Base-by-base conservation (phyloP, 2,888 invertebrate species). In the Folsomia candida region DNA sequence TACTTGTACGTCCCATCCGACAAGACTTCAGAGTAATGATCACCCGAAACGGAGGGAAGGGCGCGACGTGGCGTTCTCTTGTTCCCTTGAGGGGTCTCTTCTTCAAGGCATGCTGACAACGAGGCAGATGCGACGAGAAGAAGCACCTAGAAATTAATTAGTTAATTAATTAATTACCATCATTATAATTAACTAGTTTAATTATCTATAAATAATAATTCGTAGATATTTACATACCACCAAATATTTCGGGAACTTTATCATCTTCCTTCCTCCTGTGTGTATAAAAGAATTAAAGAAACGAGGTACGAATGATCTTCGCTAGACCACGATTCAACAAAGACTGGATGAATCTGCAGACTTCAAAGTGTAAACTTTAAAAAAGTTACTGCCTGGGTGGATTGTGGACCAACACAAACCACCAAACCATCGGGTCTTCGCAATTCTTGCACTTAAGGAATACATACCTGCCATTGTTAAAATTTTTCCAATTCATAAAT, bases 1-100 rank as follows among this genome's bases (percentile, higher is more conserved):
- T 74, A 79, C 79, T 76, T 79, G 78, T 79, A 79, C 58, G 78
- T 77, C 51, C 79, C 79, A 67, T 79, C 79, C 0, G 77, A 51
- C 11, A 70, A 67, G 22, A 74, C 47, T 76, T 79, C 79, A n/a
- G 73, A 73, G 54, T 76, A 79, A 60, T 79, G 79, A 28, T 76
- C 74, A 59, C 74, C 69, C 2, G 79, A 79, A 37, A 79, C 79
- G 27, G 79, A 79, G 64, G 79, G 79, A 51, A 79, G 76, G 20
- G 77, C 70, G 63, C 70, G 58, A 60, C 75, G 71, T 18, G 75
- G 72, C 47, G 47, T 47, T 18, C 47, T 47, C 57, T 73, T 71
- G 65, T 71, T 71, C 59, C 20, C 71, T 68, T 68, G 73, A 22
- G 68, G 66, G 47, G 60, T 60, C 6, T 60, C 60, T 60, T 60